Evolutionary conservation across 2,113 vertebrate species (phyloP), one percentile per base, ranked within the genome.

Genomic region (Amblyornis subalaris): DNA sequence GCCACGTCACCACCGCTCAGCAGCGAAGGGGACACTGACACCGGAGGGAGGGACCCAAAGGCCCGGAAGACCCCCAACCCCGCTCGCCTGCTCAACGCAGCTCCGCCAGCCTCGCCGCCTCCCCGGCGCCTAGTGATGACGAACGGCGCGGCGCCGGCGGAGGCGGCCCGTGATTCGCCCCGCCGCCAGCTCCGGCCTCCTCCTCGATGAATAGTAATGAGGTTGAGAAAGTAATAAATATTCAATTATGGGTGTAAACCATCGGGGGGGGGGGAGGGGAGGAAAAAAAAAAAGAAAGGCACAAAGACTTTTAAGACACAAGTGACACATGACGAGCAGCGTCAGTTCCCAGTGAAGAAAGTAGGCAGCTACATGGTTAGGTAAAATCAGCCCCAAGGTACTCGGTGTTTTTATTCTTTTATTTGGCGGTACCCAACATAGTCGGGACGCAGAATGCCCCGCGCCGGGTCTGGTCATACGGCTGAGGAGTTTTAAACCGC

Each of bases 1-100:
- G 17, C 36, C 40, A 3, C 33, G 13, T 5, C 44, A 33, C 14
- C 53, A 3, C 24, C 15, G 10, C 28, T 7, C n/a, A 31, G 36
- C 23, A 33, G 28, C 29, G 20, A 60, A 47, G 9, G 5, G 6
- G 1, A 5, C 7, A 10, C 40, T 42, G 40, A 42, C n/a, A n/a
- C n/a, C n/a, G n/a, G n/a, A n/a, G n/a, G n/a, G n/a, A n/a, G n/a
- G n/a, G n/a, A 1, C 17, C 8, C 38, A 26, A 29, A 36, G 2
- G 14, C 9, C 20, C 9, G 2, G 2, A 2, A 2, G 2, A 45
- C 1, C 3, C 15, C 25, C 11, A 0, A 9, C 4, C 3, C 10
- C 1, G 3, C 71, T 16, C 14, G 2, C 77, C 38, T 1, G 4
- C 25, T 3, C 16, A 4, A n/a, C 6, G 1, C 66, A 9, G 0